Evolutionary conservation across 2,113 vertebrate species (phyloP).

Genomic region (Lethenteron camtschaticum): DNA sequence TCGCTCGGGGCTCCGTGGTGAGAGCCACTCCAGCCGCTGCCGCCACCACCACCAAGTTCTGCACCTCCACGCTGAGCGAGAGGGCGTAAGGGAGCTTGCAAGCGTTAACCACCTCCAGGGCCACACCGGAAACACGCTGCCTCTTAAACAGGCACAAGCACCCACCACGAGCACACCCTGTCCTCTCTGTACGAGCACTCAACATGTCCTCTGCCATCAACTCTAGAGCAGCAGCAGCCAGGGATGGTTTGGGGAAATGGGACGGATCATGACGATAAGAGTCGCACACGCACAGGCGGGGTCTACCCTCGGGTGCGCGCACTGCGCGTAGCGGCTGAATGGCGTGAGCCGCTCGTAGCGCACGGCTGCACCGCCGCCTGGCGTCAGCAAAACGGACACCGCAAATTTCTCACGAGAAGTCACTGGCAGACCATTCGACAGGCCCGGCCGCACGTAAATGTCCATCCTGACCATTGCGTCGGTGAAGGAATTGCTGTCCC

Average conservation of each 20-base stretch:
- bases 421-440: neutral
- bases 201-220: slow-evolving; percentile 6
- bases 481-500: slow-evolving; percentile 9
- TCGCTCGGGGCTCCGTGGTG: no score
- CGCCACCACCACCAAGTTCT: no score
- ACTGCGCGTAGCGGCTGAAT: slow-evolving; percentile 10
- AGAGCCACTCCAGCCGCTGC: no score
- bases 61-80: no score
- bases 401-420: slow-evolving; percentile 10
- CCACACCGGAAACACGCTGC: slow-evolving; percentile 11
- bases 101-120: slow-evolving; percentile 8
- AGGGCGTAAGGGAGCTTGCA: slow-evolving; percentile 1
- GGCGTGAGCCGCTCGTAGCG: slow-evolving; percentile 11
- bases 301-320: slow-evolving; percentile 10
- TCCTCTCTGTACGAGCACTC: no score
- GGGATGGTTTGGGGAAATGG: neutral
- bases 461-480: neutral
- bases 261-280: neutral
- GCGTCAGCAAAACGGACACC: slow-evolving; percentile 9
- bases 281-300: slow-evolving; percentile 12
- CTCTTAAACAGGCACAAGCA: slow-evolving; percentile 11
- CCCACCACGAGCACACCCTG: slow-evolving; percentile 5
- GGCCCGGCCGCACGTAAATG: no score
- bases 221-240: slow-evolving; percentile 9
- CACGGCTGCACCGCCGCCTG: slow-evolving; percentile 8